A percentile compares a stretch with the other conserved stretches of the same genome.
These are phyloP conservation scores for Trachymyrmex septentrionalis DNA, from an alignment of 1,140 invertebrate species.

Conservation along the genomic window DNA sequence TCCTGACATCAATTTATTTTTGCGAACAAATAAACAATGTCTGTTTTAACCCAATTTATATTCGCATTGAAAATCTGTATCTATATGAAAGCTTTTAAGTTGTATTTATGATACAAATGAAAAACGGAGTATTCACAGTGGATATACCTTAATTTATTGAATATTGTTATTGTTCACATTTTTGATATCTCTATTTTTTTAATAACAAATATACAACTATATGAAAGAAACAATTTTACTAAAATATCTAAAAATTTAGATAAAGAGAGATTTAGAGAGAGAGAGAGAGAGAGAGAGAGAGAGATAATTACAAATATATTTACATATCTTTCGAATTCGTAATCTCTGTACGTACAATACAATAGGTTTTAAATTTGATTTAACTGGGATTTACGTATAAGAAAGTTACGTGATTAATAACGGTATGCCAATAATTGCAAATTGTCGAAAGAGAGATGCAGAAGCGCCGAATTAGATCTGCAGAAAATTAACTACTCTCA, in stretches of 20 bases:
- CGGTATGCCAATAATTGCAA: neutral
- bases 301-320: neutral
- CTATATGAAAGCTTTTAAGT: neutral
- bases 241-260: too few species aligned
- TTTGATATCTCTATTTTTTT: neutral
- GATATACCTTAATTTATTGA: slow-evolving; percentile 3
- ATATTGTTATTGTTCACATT: neutral
- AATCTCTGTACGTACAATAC: neutral
- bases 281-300: too few species aligned
- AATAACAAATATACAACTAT: neutral
- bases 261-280: too few species aligned
- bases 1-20: neutral
- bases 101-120: neutral
- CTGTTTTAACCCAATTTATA: neutral
- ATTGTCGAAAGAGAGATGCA: slow-evolving; percentile 37
- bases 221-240: too few species aligned
- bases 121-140: neutral
- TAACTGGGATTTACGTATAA: slow-evolving; percentile 16
- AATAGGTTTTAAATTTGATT: neutral
- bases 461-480: slow-evolving; percentile 55
- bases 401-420: slow-evolving; percentile 20
- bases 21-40: neutral
- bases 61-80: neutral
- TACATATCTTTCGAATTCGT: neutral
- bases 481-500: slow-evolving; percentile 73